Conservation (phyloP, 2,797 vertebrate genomes). For the Malacoraja senta region DNA sequence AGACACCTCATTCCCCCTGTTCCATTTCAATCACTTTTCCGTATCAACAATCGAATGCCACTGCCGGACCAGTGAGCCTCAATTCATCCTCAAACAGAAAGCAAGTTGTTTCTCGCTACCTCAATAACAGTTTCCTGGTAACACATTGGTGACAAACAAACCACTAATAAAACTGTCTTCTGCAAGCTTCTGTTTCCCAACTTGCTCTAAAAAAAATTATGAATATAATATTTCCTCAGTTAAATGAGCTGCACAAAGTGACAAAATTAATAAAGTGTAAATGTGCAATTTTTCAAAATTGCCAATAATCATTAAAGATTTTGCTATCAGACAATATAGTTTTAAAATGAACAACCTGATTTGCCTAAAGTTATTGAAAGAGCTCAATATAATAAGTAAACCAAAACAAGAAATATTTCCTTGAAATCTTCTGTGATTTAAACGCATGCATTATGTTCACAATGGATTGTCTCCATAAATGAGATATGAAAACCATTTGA, state of each 20-base stretch:
- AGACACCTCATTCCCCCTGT: neutral
- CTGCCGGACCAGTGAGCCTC: neutral
- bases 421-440: neutral
- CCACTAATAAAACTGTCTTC: neutral
- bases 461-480: neutral
- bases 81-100: neutral
- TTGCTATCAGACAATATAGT: neutral
- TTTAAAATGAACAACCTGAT: neutral
- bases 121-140: neutral
- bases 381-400: neutral
- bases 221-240: neutral
- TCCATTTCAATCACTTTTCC: neutral
- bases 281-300: neutral
- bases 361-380: neutral
- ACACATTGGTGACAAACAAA: neutral
- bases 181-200: neutral
- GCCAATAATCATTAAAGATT: neutral
- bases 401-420: neutral
- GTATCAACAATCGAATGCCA: neutral
- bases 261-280: neutral
- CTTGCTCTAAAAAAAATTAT: neutral
- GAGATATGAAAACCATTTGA: neutral
- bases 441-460: neutral
- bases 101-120: neutral
- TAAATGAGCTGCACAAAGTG: neutral